Base-by-base conservation (phyloP, 2,888 invertebrate species). In the Chloromyia formosa region DNA sequence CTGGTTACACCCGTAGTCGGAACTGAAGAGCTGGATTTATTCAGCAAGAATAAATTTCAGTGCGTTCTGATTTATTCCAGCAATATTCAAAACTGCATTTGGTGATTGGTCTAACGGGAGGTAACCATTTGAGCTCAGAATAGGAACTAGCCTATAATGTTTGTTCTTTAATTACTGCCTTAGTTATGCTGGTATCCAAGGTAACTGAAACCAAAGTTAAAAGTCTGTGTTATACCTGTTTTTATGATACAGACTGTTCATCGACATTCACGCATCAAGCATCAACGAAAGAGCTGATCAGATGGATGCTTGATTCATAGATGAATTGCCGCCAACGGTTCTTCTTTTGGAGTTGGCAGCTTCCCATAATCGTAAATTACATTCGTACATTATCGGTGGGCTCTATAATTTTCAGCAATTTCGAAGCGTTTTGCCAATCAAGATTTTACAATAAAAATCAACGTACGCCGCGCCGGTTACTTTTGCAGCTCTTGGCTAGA, bases 331-430 rank as follows among this genome's bases (percentile, higher is more conserved):
- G 66, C 12, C 49, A 66, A 45, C 16, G 22, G n/a, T 27, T 40
- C 9, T 49, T 10, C 58, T 35, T 68, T 40, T 40, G n/a, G 42
- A 27, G 49, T 74, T 73, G 69, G 74, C 76, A 75, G 73, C 73
- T 76, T 68, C 75, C 56, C 66, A 77, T 75, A 77, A 75, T 74
- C 75, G 64, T 77, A 75, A 77, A 77, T 75, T 71, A 77, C 74
- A 69, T 58, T 75, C 77, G 73, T 75, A 69, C 62, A 60, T 73
- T 56, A 75, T 73, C 73, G 69, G 60, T 60, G 72, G 45, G 61
- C 58, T 75, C 74, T 76, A 71, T 72, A 77, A 77, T 77, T 77
- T 77, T 74, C 64, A 71, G 72, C 74, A 77, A 77, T 77, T 77
- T 77, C 58, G 56, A 75, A 75, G 56, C 69, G 75, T 75, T 76